Conservation (phyloP, 2,797 vertebrate species). For the Leuciscus waleckii region DNA sequence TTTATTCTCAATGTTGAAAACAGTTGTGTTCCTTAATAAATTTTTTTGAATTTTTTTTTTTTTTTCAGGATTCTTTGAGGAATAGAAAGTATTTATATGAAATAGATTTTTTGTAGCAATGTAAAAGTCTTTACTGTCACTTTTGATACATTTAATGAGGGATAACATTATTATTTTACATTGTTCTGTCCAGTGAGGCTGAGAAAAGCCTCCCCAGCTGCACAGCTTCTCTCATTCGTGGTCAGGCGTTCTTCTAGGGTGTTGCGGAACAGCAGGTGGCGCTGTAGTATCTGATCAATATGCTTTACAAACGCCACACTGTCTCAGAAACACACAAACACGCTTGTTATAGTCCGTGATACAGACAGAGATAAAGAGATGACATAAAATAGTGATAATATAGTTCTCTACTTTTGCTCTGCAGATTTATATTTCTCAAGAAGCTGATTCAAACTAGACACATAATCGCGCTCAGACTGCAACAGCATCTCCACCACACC, state of each 20-base stretch:
- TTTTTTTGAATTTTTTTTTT: not conserved
- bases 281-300: constrained; percentile 79
- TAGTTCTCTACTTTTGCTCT: constrained; percentile 70
- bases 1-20: not conserved
- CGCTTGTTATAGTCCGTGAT: not conserved
- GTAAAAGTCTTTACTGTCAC: not conserved
- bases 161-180: constrained; percentile 57
- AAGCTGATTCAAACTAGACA: constrained; percentile 75
- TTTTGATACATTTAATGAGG: no score
- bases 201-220: constrained; percentile 78
- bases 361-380: not conserved
- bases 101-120: not conserved
- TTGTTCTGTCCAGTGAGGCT: constrained; percentile 80
- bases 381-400: not conserved
- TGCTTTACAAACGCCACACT: constrained; percentile 73
- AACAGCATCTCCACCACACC: constrained; percentile 78
- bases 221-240: constrained; percentile 75
- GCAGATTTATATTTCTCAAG: constrained; percentile 72
- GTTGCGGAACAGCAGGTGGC: constrained; percentile 80
- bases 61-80: not conserved
- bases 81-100: not conserved
- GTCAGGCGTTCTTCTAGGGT: constrained; percentile 77
- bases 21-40: not conserved
- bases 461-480: constrained; percentile 81
- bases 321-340: constrained; percentile 35